Conservation (phyloP, 2,113 vertebrate genomes). For the Pseudopodoces humilis region DNA sequence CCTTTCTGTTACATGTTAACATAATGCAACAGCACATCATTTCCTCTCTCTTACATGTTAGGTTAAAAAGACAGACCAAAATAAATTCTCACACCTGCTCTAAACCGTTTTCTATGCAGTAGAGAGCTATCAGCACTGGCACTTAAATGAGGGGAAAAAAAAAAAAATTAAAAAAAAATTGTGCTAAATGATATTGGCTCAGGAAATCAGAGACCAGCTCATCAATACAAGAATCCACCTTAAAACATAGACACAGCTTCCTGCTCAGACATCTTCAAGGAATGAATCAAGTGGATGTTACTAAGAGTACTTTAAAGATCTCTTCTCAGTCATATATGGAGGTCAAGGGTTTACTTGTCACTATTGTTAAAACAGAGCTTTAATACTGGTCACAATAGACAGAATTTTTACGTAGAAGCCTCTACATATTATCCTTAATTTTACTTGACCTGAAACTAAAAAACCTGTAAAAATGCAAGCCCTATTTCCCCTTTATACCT, state of each 20-base stretch:
- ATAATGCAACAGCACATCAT: neutral
- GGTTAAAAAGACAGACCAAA: neutral
- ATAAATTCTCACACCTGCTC: neutral
- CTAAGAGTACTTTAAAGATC: neutral
- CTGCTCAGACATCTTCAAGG: neutral
- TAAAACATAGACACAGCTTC: neutral
- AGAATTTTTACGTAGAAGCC: neutral
- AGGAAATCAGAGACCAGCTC: neutral
- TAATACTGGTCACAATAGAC: neutral
- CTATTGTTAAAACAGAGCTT: neutral
- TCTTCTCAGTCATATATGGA: neutral
- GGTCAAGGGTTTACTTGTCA: neutral
- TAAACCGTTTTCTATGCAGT: neutral
- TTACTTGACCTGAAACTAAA: neutral
- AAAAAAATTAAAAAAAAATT: neutral
- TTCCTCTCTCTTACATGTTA: neutral
- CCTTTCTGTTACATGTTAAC: neutral
- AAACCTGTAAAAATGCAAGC: neutral
- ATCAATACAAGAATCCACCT: neutral
- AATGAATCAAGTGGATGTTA: neutral
- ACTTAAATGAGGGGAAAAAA: neutral
- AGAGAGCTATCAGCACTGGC: neutral
- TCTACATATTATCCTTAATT: neutral
- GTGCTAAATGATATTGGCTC: neutral
- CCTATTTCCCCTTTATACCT: neutral